Evolutionary conservation across 2,797 vertebrate species (phyloP), one percentile per base, ranked within the genome.

Genomic region (Lacerta viridis): DNA sequence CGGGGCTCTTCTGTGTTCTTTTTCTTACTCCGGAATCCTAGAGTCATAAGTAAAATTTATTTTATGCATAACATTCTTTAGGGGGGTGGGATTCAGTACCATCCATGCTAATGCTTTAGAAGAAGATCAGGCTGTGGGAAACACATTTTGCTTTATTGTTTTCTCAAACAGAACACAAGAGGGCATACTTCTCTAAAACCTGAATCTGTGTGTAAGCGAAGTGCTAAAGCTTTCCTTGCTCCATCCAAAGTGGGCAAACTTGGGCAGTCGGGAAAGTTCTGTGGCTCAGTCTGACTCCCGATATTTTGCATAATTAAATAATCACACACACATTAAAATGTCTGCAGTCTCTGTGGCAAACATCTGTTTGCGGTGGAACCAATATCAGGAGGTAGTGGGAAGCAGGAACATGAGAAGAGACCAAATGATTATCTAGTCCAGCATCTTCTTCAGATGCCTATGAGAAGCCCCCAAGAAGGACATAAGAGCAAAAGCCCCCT

Each of bases 151-250:
- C 85, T 86, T 0, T 6, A 59, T 85, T 93, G 84, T 82, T 95
- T 93, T 95, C 91, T 81, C 86, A 89, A 92, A 84, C 50, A 91
- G 71, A 92, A 96, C 96, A 95, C 95, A 93, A 96, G 96, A 95
- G 96, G 96, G 96, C 96, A 95, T 86, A 95, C 84, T 91, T 93
- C 91, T 90, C 77, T 69, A 76, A 87, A 79, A 11, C 61, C 82
- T 87, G 39, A 39, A 2, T 74, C 83, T 10, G 3, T 9, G 33
- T 80, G 27, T 13, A 89, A 74, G 8, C 15, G 11, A 13, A 50
- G 0, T 1, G 79, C 27, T 59, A 15, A 46, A 55, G 33, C 36
- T n/a, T 84, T 15, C 1, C 55, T 25, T 71, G 64, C 27, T 69
- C 33, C 55, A 27, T 3, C 7, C n/a, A 66, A 66, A 55, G 46